Evolutionary conservation across 2,888 invertebrate species (phyloP), one percentile per base, ranked within the genome.

Genomic region (Creontiades dilutus): DNA sequence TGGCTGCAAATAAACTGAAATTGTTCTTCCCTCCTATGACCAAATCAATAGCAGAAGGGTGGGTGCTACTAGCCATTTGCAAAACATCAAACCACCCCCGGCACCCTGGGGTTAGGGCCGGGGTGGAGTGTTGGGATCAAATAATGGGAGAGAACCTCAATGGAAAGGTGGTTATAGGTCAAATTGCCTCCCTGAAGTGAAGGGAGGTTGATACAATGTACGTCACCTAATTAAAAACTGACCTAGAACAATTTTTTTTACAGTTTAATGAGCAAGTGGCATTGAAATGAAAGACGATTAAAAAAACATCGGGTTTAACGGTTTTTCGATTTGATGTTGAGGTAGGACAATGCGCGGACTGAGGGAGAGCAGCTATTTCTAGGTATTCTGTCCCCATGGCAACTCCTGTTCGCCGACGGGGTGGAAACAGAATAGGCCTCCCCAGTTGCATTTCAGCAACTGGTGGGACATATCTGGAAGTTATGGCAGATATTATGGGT

Each of bases 11-110:
- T 68, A 75, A 75, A 68, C 86, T 68, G 76, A 68, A 47, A 19
- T 28, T 48, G 57, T 52, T 14, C 27, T 75, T 27, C 48, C 19
- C 52, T 82, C 37, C 14, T 28, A 52, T 76, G 76, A 80, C 23
- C 80, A 28, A 88, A 88, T 88, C 88, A 88, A 88, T 88, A 88
- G 80, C 78, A 55, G 88, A 88, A 52, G 76, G 68, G 52, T 68
- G 27, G 61, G 11, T 12, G 37, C 76, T 88, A 88, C 88, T 88
- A 88, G 27, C 88, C 80, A 52, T 88, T 55, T 28, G 19, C 78
- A 88, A 86, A 88, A 88, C 88, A 80, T 88, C 52, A 47, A 14
- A 12, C 13, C 85, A 12, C 27, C 61, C 61, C 37, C 52, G 13
- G 52, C 52, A 52, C 52, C 13, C 3, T 13, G 52, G 3, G 52